Evolutionary conservation across 2,797 vertebrate genomes (phyloP), one percentile per base, ranked within the genome.

Genomic region (Muscicapa striata): DNA sequence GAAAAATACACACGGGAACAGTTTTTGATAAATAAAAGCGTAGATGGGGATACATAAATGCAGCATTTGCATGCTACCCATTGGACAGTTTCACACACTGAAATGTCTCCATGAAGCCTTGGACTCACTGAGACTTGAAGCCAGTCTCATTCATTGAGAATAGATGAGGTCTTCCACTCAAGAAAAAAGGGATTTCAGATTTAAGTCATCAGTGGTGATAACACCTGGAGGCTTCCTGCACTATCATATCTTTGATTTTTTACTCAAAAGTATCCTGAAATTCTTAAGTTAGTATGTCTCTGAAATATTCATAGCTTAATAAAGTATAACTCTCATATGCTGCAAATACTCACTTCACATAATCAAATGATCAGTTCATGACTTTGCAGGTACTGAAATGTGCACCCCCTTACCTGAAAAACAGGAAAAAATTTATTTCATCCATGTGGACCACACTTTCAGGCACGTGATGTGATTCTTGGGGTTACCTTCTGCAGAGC

Each of bases 21-120:
- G 27, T 43, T 84, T 90, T 46, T 45, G 40, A 75, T 73, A 64
- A 93, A 87, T 46, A 74, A 90, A 69, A 43, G 43, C 40, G 36
- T 49, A 68, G 29, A 15, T 68, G 15, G 13, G 36, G 30, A 68
- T 48, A 43, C 10, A 40, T 13, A 79, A 57, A 36, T 16, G 52
- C 2, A 78, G 24, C 0, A 1, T 13, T 69, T 59, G 9, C 3
- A 1, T 17, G 22, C 45, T 66, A 24, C 13, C 27, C 63, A 36
- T 15, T 52, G 40, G 59, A 80, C 36, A 21, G 29, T 16, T 61
- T 61, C 22, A 6, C 38, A 58, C 43, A 32, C 19, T 10, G 26
- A 87, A 81, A 83, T 4, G 6, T 55, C 55, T 69, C 26, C 26
- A 2, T 26, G 29, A 59, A 76, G 12, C 55, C 52, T 45, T 67